Base-by-base conservation (phyloP, 2,113 vertebrate genomes). In the Eudyptes chrysolophus region DNA sequence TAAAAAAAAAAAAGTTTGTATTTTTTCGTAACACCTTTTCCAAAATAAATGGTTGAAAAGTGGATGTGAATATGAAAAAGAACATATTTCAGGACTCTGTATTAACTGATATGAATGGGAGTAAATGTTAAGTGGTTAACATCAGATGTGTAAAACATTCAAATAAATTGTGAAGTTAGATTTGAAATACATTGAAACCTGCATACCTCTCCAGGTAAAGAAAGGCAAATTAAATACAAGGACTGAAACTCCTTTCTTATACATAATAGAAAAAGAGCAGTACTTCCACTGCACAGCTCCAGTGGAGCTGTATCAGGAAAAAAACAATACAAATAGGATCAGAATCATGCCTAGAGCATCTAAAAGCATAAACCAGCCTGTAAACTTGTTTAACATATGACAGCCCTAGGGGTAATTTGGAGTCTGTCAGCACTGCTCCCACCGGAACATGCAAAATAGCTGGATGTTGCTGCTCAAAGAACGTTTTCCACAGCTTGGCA, bases 371-470 rank as follows among this genome's bases (percentile, higher is more conserved):
- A 94, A 66, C 9, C 48, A 92, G 20, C 16, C 65, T 52, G 38
- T 75, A 81, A 94, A 6, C 51, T 89, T 92, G 51, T 75, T 90
- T 94, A 95, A 84, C 80, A 94, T 88, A 92, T 48, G 79, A 93
- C 40, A 78, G 20, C 10, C 29, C 52, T 84, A 49, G 72, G 60
- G 80, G 38, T 42, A 70, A 48, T 84, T 83, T 86, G 44, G 52
- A 89, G n/a, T 85, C 36, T 90, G 65, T 25, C 68, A 89, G 29
- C 34, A 13, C 40, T 60, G 13, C 20, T 90, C 24, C 27, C 44
- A 6, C 13, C 40, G 54, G 36, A 95, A 91, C 20, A 52, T 52
- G 32, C 7, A n/a, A 94, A 89, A 84, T 32, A 84, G 36, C 27
- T 87, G 38, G 32, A 72, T 61, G 24, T 11, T 89, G 58, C 61